Conservation (phyloP, 2,113 vertebrate genomes). For the Lasiurus borealis region DNA sequence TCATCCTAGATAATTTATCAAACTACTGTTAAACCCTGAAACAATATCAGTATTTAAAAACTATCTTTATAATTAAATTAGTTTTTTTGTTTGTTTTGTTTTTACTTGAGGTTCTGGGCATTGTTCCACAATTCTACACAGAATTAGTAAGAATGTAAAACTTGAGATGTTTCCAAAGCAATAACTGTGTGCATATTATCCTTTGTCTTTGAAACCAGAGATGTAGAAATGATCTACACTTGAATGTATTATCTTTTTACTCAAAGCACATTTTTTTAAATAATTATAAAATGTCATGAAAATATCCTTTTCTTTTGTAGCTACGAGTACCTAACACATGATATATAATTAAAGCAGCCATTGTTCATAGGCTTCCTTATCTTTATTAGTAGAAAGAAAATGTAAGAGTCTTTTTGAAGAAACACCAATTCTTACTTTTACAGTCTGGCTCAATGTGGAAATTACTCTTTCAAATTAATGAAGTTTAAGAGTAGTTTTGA, state of each 20-base stretch:
- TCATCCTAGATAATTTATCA: background rate
- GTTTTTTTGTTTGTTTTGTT: background rate
- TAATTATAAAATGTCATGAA: background rate
- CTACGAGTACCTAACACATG: background rate
- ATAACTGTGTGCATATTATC: background rate
- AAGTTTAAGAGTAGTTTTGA: too few relatives aligned
- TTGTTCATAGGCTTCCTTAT: background rate
- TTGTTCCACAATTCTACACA: background rate
- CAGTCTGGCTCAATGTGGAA: background rate
- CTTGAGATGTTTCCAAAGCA: background rate
- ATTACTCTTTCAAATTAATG: background rate
- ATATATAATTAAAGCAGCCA: background rate
- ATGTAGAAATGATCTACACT: background rate
- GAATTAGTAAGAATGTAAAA: background rate
- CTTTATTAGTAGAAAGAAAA: background rate
- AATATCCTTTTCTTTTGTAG: background rate
- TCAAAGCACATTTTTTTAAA: background rate
- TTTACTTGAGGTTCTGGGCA: background rate
- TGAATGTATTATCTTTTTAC: background rate
- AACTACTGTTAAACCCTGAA: background rate
- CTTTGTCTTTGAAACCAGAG: background rate
- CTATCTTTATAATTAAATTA: background rate
- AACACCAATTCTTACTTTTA: background rate
- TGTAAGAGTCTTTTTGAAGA: background rate
- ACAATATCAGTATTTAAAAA: background rate